phyloP scores from a whole-genome alignment of 2,797 vertebrate species.

The Sardinella longiceps region DNA sequence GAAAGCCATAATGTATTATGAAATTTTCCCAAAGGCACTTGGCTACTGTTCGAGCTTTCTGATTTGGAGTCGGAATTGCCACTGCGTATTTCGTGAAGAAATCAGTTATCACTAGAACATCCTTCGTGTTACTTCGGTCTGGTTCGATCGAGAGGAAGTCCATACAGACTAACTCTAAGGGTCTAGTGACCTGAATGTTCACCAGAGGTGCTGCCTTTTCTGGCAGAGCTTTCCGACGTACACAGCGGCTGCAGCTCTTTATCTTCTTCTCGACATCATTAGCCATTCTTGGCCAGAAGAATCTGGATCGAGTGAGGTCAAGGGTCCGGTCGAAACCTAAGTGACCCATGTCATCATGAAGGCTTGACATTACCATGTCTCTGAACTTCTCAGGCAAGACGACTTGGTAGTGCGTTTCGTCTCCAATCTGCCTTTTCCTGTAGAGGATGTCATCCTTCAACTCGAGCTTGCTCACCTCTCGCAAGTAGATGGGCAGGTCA shows the following conservation, averaged over 20 bases:
- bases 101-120: background rate
- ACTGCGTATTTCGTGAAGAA: no score
- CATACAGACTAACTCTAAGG: background rate
- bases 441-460: conserved; percentile 29
- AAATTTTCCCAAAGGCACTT: no score
- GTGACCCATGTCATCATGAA: conserved; percentile 32
- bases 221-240: background rate
- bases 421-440: background rate
- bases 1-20: no score
- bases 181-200: background rate
- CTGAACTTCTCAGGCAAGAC: conserved; percentile 22
- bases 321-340: conserved; percentile 25
- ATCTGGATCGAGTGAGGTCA: conserved; percentile 13
- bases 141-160: background rate
- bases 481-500: conserved; percentile 12
- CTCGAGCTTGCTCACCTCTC: conserved; percentile 30
- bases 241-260: background rate
- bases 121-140: background rate
- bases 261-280: no score
- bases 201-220: background rate
- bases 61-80: no score
- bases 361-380: background rate
- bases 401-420: background rate
- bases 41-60: no score
- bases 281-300: background rate